phyloP scores from a whole-genome alignment of 2,888 invertebrate species.

The Nomada goodeniana region DNA sequence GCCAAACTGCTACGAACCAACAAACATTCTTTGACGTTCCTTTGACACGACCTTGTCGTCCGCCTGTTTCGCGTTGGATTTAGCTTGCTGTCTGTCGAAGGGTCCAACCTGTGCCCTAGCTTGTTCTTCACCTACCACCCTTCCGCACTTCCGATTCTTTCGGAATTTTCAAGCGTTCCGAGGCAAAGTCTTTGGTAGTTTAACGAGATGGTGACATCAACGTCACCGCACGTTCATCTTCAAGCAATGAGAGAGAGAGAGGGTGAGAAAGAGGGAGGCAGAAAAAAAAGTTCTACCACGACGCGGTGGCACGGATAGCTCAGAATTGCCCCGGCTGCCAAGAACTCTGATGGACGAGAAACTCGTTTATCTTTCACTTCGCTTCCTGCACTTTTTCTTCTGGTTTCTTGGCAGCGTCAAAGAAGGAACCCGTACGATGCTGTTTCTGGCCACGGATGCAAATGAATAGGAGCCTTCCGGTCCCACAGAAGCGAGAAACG shows the following conservation, averaged over 20 bases:
- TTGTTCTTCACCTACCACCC: conserved; percentile 7
- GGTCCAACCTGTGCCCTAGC: conserved; percentile 39
- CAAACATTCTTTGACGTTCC: too few species aligned
- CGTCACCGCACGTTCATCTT: conserved; percentile 49
- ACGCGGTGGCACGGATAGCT: conserved; percentile 24
- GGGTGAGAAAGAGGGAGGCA: background rate
- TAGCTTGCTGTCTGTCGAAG: conserved; percentile 36
- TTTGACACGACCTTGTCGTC: too few species aligned
- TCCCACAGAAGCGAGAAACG: background rate
- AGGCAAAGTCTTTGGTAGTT: conserved; percentile 57
- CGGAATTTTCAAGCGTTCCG: conserved; percentile 44
- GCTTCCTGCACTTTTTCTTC: conserved; percentile 37
- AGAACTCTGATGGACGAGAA: conserved; percentile 45
- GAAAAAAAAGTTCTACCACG: conserved; percentile 52
- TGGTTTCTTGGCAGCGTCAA: conserved; percentile 28
- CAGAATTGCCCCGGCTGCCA: conserved; percentile 49
- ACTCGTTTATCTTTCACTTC: conserved; percentile 62
- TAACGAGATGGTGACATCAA: conserved; percentile 57
- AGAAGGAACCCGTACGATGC: background rate
- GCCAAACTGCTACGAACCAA: too few species aligned
- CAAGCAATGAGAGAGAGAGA: conserved; percentile 24
- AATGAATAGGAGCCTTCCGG: conserved; percentile 20
- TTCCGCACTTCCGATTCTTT: conserved; percentile 15
- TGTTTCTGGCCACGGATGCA: conserved; percentile 24
- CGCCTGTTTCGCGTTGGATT: too few species aligned